Percentiles rank a stretch among this genome's conserved stretches.
Conservation (phyloP, 2,797 vertebrate species). For the Poeciliopsis turneri region DNA sequence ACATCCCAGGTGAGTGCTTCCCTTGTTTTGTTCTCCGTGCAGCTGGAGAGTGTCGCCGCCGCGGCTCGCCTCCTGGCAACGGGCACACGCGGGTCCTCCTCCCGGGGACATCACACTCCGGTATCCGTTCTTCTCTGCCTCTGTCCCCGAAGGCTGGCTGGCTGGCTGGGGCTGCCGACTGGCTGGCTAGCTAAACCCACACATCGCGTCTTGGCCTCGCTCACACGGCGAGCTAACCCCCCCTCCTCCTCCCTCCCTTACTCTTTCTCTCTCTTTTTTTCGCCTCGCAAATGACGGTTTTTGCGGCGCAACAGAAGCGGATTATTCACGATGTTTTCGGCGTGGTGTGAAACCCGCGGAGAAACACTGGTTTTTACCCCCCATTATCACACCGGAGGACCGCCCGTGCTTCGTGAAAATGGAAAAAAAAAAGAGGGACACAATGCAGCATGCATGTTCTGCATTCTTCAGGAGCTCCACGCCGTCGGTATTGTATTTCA, state of each 20-base stretch:
- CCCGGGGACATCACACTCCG: slow-evolving; percentile 82
- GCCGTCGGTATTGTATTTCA: slow-evolving; percentile 73
- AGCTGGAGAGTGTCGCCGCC: slow-evolving; percentile 69
- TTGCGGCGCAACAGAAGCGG: slow-evolving; percentile 65
- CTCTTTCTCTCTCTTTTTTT: slow-evolving; percentile 33
- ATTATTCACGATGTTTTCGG: slow-evolving; percentile 77
- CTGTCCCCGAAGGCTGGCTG: slow-evolving; percentile 76
- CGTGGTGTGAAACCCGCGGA: slow-evolving; percentile 76
- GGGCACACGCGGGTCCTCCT: slow-evolving; percentile 82
- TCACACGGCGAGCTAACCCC: slow-evolving; percentile 54
- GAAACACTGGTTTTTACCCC: slow-evolving; percentile 72
- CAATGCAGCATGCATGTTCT: slow-evolving; percentile 79
- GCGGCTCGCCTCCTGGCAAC: slow-evolving; percentile 79
- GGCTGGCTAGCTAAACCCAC: slow-evolving; percentile 64
- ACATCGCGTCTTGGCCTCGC: slow-evolving; percentile 74
- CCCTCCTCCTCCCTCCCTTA: background rate
- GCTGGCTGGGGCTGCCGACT: slow-evolving; percentile 67
- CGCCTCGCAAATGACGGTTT: slow-evolving; percentile 50
- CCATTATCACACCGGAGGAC: slow-evolving; percentile 72
- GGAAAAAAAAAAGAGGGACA: slow-evolving; percentile 71
- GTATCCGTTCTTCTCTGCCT: slow-evolving; percentile 79
- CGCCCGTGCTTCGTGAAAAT: slow-evolving; percentile 79
- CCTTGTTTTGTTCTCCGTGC: slow-evolving; percentile 28
- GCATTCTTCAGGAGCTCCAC: slow-evolving; percentile 74
- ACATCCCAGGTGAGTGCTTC: slow-evolving; percentile 72